A percentile compares a stretch with the other conserved stretches of the same genome.
phyloP scores from a whole-genome alignment of 2,888 invertebrate genomes.

The Chymomyza procnemis region DNA sequence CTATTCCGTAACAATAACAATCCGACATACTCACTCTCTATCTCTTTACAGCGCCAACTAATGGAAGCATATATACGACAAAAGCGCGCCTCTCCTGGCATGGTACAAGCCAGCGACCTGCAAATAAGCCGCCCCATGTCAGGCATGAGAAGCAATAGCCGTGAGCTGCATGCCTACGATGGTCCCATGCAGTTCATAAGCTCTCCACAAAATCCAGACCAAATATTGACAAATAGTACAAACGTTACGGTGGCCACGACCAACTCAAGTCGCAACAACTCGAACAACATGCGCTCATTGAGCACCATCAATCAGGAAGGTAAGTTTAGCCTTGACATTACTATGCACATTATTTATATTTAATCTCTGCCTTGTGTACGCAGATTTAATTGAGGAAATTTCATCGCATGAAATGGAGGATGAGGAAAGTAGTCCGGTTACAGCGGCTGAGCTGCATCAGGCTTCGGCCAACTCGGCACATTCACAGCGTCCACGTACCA shows the following conservation, averaged over 20 bases:
- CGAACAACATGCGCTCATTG: constrained; percentile 55
- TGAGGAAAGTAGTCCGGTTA: constrained; percentile 82
- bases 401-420: constrained; percentile 81
- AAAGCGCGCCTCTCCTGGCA: constrained; percentile 89
- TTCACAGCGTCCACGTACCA: constrained; percentile 40
- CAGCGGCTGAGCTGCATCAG: constrained; percentile 71
- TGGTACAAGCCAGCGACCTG: constrained; percentile 92
- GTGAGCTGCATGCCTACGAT: constrained; percentile 83
- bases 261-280: constrained; percentile 52
- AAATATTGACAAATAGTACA: constrained; percentile 80
- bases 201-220: constrained; percentile 89
- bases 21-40: not conserved
- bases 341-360: not conserved
- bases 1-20: not conserved
- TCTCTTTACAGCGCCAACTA: constrained; percentile 85
- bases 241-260: constrained; percentile 48
- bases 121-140: constrained; percentile 85
- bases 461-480: constrained; percentile 47
- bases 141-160: constrained; percentile 84
- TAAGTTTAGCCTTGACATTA: constrained; percentile 30
- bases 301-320: constrained; percentile 71
- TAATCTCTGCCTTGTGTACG: not conserved
- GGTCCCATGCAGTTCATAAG: constrained; percentile 92
- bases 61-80: constrained; percentile 94
- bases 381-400: constrained; percentile 77